Evolutionary conservation across 2,888 invertebrate species (phyloP), one percentile per base, ranked within the genome.

Genomic region (Eupithecia insigniata): DNA sequence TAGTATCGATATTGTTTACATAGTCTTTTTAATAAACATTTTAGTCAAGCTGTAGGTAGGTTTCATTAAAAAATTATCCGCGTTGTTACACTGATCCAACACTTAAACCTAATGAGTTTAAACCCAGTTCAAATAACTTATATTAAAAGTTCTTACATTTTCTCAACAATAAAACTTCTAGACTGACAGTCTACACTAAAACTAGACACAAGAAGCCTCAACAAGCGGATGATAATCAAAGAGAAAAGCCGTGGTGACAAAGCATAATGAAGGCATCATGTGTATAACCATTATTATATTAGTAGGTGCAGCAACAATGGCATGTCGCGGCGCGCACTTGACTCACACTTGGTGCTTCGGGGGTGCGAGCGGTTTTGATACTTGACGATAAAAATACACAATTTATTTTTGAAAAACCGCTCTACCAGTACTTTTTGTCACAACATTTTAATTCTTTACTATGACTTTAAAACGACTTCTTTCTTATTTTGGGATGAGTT

Each of bases 261-360:
- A 75, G 70, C 71, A 83, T 85, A 85, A 86, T 86, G 84, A 84
- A 84, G 82, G 79, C 82, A 75, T 78, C 74, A 78, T 80, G 81
- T 79, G 80, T 85, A 84, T 83, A 83, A 80, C 78, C 80, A 84
- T 86, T 85, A 87, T 86, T 85, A 83, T 86, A 87, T 90, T 89
- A 90, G 87, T 87, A 85, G 84, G 85, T 85, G 84, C 80, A 85
- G 85, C 86, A 87, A 91, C 91, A 91, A 92, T 90, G 87, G 87
- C 87, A 85, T 87, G 86, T 84, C 84, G 85, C 83, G 83, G 81
- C 82, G 80, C 82, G 81, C 89, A 87, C 91, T 92, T 82, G 81
- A 89, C 84, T 85, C 85, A 85, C 90, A 89, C 92, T 91, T 87
- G 90, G 86, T 86, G 84, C 84, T 82, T 81, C 67, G 80, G 84